These are phyloP conservation scores for Pedionomus torquatus DNA, from an alignment of 2,113 vertebrate genomes.

Conservation along the genomic window DNA sequence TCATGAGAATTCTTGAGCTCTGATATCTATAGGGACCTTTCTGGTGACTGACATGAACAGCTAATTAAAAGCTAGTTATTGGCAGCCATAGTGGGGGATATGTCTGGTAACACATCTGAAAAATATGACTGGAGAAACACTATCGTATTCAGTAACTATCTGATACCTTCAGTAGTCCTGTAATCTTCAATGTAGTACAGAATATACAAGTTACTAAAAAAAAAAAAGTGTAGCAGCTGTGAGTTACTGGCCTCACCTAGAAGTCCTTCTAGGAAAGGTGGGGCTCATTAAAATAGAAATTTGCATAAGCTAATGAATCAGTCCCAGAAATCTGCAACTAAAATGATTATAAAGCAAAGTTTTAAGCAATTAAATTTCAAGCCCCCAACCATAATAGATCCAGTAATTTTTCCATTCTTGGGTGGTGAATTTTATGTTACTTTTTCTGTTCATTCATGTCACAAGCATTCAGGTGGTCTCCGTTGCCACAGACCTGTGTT, in stretches of 20 bases:
- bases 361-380: not conserved
- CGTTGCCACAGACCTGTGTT: not conserved
- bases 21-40: not conserved
- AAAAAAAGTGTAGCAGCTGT: not conserved
- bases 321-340: not conserved
- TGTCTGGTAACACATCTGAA: not conserved
- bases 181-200: not conserved
- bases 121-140: not conserved
- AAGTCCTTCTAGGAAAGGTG: not conserved
- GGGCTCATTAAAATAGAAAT: not conserved
- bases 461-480: not conserved
- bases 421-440: not conserved
- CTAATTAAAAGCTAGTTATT: not conserved
- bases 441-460: fast-evolving
- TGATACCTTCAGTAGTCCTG: not conserved
- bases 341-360: not conserved
- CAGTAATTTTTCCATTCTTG: not conserved
- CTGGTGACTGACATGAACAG: not conserved
- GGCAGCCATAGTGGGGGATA: not conserved
- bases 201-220: not conserved
- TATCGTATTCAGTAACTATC: not conserved
- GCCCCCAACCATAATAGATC: fast-evolving
- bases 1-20: not conserved
- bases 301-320: not conserved
- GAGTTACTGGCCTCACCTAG: not conserved